Base-by-base conservation (phyloP, 2,888 invertebrate species). In the Dryobota labecula region DNA sequence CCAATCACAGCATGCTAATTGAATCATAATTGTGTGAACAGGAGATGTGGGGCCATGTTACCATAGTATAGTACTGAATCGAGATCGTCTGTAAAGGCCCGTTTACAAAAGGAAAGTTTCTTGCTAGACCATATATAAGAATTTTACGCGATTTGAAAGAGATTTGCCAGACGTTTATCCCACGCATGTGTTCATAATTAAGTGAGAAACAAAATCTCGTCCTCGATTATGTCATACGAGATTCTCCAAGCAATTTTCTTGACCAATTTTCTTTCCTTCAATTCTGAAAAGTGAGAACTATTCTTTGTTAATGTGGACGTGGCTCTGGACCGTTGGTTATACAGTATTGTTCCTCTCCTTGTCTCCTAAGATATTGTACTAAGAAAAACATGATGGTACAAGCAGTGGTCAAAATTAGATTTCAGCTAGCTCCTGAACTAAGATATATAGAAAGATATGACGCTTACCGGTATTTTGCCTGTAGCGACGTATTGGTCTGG, bases 1-100 rank as follows among this genome's bases (percentile, higher is more conserved):
- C 13, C 53, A 78, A 71, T 72, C 45, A 24, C 24, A 30, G 51
- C n/a, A 36, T 65, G 51, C 36, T 53, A 58, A 79, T 66, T 58
- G 51, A 61, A 43, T 47, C 36, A 30, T 79, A 53, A 62, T 63
- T 60, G n/a, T 58, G 47, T 38, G 24, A 51, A 60, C 18, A 18
- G 18, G 43, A 49, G 62, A 45, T 67, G n/a, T n/a, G 30, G 38
- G 38, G 6, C 11, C 8, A n/a, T 43, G 41, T 24, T 67, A 36
- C 30, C 30, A 11, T 61, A 47, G 30, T 51, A n/a, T 11, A 27
- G 11, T 54, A 33, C 2, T 11, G 30, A 9, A 30, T 38, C 45
- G 11, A 20, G 33, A 2, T 60, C 4, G 4, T 11, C 20, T 41
- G 4, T 58, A 30, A n/a, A n/a, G 24, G 1, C 30, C n/a, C 18